Conservation (phyloP, 2,113 vertebrate genomes). For the Pseudopipra pipra region DNA sequence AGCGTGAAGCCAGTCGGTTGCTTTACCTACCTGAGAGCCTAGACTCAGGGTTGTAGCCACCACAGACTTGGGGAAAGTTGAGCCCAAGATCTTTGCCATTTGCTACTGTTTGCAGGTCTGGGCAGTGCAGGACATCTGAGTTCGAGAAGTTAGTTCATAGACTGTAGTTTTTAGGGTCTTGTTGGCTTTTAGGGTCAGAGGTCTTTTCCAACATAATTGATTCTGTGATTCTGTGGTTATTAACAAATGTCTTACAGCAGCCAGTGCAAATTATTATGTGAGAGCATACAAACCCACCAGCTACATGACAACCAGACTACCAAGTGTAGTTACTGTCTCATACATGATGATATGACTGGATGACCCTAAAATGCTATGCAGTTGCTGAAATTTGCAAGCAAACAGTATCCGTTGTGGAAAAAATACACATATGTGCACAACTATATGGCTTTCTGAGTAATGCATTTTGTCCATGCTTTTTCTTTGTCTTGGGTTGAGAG, state of each 20-base stretch:
- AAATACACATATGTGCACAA: background rate
- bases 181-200: too few species aligned
- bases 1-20: fast-evolving
- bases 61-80: background rate
- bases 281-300: background rate
- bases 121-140: background rate
- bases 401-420: background rate
- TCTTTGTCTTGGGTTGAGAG: background rate
- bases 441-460: background rate
- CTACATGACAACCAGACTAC: slow-evolving; percentile 3
- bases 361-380: background rate
- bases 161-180: background rate
- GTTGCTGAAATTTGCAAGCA: background rate
- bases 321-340: background rate
- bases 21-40: background rate
- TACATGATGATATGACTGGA: background rate
- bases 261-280: background rate
- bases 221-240: background rate
- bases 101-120: background rate
- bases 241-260: background rate
- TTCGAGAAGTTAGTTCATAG: background rate
- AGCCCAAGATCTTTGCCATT: background rate
- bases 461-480: background rate
- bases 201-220: too few species aligned
- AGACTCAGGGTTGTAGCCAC: background rate